A percentile compares a stretch with the other conserved stretches of the same genome.
These are phyloP conservation scores for Hyperopisus bebe DNA, from an alignment of 2,113 vertebrate genomes.

Conservation along the genomic window DNA sequence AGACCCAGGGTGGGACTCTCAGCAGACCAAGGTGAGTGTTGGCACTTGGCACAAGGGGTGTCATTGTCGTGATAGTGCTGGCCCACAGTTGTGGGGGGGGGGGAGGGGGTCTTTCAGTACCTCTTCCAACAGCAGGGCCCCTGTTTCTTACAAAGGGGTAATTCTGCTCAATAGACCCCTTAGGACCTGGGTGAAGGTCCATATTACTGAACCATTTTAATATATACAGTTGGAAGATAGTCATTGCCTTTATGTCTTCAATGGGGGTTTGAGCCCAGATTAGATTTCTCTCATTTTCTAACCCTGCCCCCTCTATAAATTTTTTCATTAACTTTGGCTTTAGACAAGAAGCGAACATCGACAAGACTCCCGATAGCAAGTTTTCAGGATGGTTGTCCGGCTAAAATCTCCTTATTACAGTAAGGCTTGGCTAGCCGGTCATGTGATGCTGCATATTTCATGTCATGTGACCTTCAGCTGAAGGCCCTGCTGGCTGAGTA, in stretches of 20 bases:
- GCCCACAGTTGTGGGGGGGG: neutral
- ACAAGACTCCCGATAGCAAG: neutral
- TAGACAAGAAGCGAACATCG: neutral
- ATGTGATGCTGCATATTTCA: neutral
- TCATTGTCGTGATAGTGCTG: neutral
- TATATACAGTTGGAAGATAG: neutral
- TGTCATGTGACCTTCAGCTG: conserved; percentile 29
- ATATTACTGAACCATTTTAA: neutral
- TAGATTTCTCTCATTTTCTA: neutral
- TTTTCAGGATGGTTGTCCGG: neutral
- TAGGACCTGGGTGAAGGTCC: neutral
- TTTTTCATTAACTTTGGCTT: neutral
- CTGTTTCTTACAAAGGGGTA: neutral
- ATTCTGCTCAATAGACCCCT: neutral
- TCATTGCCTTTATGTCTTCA: neutral
- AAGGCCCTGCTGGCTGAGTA: conserved; percentile 50
- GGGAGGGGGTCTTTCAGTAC: neutral
- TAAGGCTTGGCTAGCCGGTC: neutral
- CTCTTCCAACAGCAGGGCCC: neutral
- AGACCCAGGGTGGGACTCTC: neutral
- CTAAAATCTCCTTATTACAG: neutral
- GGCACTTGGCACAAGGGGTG: neutral
- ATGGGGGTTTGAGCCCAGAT: neutral
- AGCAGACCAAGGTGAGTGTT: conserved; percentile 40
- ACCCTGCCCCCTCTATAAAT: neutral